Conservation (phyloP, 2,888 invertebrate genomes). For the Agrotis exclamationis region DNA sequence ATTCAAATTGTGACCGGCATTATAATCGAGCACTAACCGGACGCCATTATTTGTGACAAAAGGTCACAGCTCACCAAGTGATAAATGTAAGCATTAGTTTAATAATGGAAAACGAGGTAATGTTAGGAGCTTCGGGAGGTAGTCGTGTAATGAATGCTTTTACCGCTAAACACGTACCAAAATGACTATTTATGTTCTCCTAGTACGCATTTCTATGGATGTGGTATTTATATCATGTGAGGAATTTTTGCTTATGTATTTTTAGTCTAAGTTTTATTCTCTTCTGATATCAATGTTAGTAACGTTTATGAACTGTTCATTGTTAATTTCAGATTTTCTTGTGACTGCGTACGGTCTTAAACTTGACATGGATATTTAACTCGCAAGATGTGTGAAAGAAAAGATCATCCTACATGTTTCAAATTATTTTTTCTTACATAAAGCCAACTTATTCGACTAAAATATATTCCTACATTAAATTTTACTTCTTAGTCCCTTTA, state of each 20-base stretch:
- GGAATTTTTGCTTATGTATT: neutral
- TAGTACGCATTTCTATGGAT: neutral
- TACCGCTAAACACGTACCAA: neutral
- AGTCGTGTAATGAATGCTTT: conserved; percentile 24
- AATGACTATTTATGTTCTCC: conserved; percentile 5
- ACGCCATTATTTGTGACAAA: conserved; percentile 41
- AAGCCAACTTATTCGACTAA: no score
- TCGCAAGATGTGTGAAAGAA: no score
- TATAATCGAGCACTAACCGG: conserved; percentile 48
- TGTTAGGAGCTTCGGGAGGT: conserved; percentile 18
- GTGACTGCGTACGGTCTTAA: no score
- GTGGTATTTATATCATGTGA: neutral
- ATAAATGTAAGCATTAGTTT: conserved; percentile 45
- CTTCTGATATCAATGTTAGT: no score
- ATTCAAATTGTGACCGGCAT: conserved; percentile 39
- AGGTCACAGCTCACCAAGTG: conserved; percentile 33
- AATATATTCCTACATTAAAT: no score
- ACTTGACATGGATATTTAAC: no score
- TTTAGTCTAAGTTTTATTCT: neutral
- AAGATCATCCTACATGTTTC: no score
- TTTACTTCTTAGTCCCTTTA: no score
- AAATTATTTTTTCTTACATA: no score
- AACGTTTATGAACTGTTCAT: no score
- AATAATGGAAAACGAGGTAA: conserved; percentile 32
- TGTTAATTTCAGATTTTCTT: no score